A percentile compares a stretch with the other conserved stretches of the same genome.
Conservation (phyloP, 1,140 invertebrate genomes). For the Archivesica marissinica region DNA sequence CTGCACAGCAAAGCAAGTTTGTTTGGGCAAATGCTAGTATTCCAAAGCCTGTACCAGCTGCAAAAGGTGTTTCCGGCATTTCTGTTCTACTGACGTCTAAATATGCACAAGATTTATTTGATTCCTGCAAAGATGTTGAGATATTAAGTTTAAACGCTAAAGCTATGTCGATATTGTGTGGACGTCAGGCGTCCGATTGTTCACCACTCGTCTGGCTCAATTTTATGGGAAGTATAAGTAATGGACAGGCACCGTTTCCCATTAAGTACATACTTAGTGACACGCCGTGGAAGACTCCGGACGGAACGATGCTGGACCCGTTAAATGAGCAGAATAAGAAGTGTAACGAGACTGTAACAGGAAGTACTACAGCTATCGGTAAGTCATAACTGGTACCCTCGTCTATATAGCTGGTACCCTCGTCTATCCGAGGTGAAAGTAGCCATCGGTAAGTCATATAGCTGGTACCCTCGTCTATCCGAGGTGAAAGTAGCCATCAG, state of each 20-base stretch:
- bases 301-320: conserved; percentile 84
- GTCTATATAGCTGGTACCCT: too few species aligned
- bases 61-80: conserved; percentile 83
- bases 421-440: too few species aligned
- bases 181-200: conserved; percentile 84
- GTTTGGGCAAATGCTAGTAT: conserved; percentile 81
- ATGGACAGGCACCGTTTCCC: conserved; percentile 91
- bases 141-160: conserved; percentile 90
- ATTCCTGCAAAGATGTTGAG: conserved; percentile 93
- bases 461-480: too few species aligned
- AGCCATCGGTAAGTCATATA: too few species aligned
- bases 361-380: conserved; percentile 78
- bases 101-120: conserved; percentile 90
- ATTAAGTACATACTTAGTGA: conserved; percentile 87
- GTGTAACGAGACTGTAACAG: conserved; percentile 88
- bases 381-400: too few species aligned
- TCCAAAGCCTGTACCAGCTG: not conserved
- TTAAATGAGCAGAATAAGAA: conserved; percentile 87
- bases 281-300: conserved; percentile 33
- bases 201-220: conserved; percentile 78
- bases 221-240: conserved; percentile 89
- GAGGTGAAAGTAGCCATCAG: too few species aligned
- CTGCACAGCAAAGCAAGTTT: conserved; percentile 90
- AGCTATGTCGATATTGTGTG: conserved; percentile 93
- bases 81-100: conserved; percentile 86